Evolutionary conservation across 2,797 vertebrate genomes (phyloP).

Genomic region (Sebastes miniatus): DNA sequence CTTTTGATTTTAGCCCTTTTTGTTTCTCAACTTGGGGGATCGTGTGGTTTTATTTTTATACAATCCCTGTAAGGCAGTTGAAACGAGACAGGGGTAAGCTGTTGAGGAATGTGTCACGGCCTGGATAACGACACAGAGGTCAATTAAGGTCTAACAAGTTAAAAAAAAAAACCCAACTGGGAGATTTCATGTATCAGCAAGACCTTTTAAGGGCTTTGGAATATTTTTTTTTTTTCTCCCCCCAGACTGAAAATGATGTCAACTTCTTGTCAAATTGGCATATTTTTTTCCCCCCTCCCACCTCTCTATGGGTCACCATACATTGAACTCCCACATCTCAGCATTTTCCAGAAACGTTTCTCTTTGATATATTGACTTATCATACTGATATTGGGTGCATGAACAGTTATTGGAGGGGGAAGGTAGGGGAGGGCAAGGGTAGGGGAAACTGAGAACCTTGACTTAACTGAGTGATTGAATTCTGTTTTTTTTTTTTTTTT

Average conservation of each 20-base stretch:
- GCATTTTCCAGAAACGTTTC: conserved; percentile 73
- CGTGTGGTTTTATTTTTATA: conserved; percentile 72
- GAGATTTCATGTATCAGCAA: conserved; percentile 48
- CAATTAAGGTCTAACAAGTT: conserved; percentile 29
- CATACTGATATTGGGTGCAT: conserved; percentile 80
- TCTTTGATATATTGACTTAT: conserved; percentile 81
- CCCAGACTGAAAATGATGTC: conserved; percentile 69
- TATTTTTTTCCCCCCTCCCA: conserved; percentile 14
- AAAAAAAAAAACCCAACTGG: not conserved
- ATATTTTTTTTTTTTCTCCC: conserved; percentile 38
- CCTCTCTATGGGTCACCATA: conserved; percentile 51
- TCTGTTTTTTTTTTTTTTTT: conserved; percentile 46
- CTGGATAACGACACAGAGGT: conserved; percentile 41
- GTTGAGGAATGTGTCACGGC: conserved; percentile 51
- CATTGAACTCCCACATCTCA: conserved; percentile 63
- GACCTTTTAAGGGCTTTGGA: conserved; percentile 72
- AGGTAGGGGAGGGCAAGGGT: conserved; percentile 39
- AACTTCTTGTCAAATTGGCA: conserved; percentile 65
- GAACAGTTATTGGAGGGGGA: conserved; percentile 68
- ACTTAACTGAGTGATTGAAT: conserved; percentile 80
- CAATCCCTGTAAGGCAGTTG: conserved; percentile 61
- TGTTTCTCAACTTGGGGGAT: conserved; percentile 61
- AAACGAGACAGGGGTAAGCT: conserved; percentile 48
- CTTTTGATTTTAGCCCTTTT: conserved; percentile 70
- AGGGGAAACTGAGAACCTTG: conserved; percentile 66